Evolutionary conservation across 1,140 invertebrate genomes (phyloP), one percentile per base, ranked within the genome.

Genomic region (Papilio polyxenes): DNA sequence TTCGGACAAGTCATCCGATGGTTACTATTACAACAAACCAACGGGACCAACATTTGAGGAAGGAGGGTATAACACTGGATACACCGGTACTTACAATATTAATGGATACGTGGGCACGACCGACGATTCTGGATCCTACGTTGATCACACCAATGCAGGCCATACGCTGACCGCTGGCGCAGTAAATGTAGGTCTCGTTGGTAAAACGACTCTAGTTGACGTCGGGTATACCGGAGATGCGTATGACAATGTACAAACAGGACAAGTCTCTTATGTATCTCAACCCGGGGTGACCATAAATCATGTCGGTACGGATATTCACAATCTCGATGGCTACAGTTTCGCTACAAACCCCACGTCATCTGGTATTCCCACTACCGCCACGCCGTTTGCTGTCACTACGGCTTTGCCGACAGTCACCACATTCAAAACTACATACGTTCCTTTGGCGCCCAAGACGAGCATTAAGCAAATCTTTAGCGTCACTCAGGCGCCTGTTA

Each of bases 161-260:
- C 94, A 95, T 79, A 89, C 89, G 75, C 85, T 95, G 48, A 93
- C 93, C n/a, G 93, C 94, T 7, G 94, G 94, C 69, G 93, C 94
- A 74, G 90, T 95, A 6, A 95, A 95, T 85, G 91, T 95, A 59
- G 94, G 91, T 51, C 85, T 95, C 13, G 94, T 95, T 20, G 94
- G 94, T 81, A 95, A 95, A 87, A 95, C 94, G 17, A 92, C 92
- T 69, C 86, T 95, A 49, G 84, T 95, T 10, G 94, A 95, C 81
- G 85, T 88, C 69, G 87, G 86, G 31, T 90, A 91, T 72, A 85
- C 86, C 9, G 82, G 82, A 76, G 59, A 86, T 80, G 76, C 83
- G 65, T 87, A 91, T 44, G 81, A 89, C 53, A 86, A 83, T 65
- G 56, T 85, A 48, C 84, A 89, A 56, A 77, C 86, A 13, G 83